Evolutionary conservation across 2,797 vertebrate genomes (phyloP).

Genomic region (Todus mexicanus): DNA sequence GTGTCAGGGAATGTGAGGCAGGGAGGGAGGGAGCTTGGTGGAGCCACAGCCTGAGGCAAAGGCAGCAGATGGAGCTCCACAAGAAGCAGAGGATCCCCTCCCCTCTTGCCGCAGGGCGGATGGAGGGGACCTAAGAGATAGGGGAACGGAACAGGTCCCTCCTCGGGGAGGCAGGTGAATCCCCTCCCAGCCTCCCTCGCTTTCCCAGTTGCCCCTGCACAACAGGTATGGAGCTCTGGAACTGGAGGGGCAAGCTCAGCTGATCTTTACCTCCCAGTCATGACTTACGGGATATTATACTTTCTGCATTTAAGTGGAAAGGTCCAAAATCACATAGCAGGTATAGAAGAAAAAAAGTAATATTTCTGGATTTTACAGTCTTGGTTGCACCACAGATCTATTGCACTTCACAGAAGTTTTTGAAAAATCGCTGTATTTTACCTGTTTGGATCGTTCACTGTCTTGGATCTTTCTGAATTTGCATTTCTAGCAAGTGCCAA

Average conservation of each 20-base stretch:
- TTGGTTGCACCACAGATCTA: not conserved
- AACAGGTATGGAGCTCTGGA: no score
- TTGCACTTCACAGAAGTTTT: not conserved
- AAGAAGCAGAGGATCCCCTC: no score
- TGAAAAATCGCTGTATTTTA: not conserved
- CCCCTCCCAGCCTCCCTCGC: no score
- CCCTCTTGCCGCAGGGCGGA: no score
- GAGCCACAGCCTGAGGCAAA: no score
- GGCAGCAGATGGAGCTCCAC: no score
- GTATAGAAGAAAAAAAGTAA: not conserved
- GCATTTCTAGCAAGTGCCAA: not conserved
- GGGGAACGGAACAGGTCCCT: no score
- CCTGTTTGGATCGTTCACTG: slow-evolving; percentile 14
- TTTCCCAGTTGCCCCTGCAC: no score
- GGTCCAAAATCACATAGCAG: not conserved
- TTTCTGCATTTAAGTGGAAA: not conserved
- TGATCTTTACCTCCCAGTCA: not conserved
- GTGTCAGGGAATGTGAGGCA: no score
- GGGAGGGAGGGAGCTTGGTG: no score
- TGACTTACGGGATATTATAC: not conserved
- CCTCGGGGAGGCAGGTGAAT: no score
- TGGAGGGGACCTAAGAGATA: no score
- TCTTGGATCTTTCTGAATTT: not conserved
- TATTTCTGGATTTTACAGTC: not conserved
- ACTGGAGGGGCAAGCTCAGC: not conserved